These are phyloP conservation scores for Onychostruthus taczanowskii DNA, from an alignment of 2,113 vertebrate species.

Conservation along the genomic window DNA sequence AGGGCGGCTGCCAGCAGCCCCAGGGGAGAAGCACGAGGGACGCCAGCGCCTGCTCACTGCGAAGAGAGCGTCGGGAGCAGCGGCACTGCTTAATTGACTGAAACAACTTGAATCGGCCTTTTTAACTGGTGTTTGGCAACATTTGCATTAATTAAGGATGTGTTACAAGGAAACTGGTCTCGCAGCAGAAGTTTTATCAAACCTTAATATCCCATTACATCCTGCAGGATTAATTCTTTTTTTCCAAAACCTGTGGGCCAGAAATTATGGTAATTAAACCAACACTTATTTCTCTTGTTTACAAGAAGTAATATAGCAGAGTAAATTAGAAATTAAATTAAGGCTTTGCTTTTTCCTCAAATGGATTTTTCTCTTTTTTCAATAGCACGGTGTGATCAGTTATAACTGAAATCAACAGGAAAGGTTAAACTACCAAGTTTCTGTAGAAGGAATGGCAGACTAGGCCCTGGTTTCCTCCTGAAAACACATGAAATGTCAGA, in stretches of 20 bases:
- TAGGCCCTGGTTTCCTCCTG: neutral
- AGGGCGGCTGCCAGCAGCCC: accelerated
- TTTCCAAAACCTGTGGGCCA: neutral
- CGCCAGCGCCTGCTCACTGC: accelerated
- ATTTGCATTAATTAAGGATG: neutral
- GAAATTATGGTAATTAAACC: slow-evolving; percentile 12
- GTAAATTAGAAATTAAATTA: neutral
- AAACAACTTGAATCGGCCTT: neutral
- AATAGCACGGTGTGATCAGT: neutral
- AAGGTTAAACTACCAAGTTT: neutral
- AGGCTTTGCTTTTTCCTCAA: neutral
- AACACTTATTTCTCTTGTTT: neutral
- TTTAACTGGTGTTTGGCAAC: neutral
- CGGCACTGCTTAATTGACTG: neutral
- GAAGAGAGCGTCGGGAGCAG: neutral
- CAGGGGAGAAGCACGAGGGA: accelerated
- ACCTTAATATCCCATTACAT: neutral
- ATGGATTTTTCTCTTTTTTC: neutral
- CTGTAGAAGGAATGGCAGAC: neutral
- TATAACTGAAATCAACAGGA: neutral
- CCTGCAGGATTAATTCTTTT: neutral
- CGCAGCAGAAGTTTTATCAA: neutral
- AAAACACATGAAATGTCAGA: neutral
- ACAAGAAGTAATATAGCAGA: neutral
- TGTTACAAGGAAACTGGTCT: neutral